Evolutionary conservation across 2,797 vertebrate species (phyloP).

Genomic region (Trachurus trachurus): DNA sequence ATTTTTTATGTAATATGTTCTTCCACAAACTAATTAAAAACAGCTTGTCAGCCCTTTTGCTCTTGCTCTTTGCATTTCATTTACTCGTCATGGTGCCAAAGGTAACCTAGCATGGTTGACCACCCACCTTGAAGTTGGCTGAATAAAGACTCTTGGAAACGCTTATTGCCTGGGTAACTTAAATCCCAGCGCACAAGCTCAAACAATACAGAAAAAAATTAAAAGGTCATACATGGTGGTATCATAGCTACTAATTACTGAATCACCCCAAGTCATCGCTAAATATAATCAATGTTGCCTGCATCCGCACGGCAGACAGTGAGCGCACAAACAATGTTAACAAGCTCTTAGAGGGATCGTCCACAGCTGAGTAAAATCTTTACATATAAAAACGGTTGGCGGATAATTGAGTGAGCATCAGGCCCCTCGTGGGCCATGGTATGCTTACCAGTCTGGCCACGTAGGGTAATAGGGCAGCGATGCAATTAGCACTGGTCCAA

Average conservation of each 20-base stretch:
- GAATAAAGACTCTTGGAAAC: neutral
- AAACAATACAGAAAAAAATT: slow-evolving; percentile 30
- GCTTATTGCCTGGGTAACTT: slow-evolving; percentile 9
- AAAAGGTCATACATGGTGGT: slow-evolving; percentile 48
- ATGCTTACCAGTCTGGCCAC: slow-evolving; percentile 64
- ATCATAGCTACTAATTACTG: slow-evolving; percentile 50
- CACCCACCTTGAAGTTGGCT: neutral
- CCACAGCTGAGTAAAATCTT: slow-evolving; percentile 61
- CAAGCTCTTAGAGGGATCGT: slow-evolving; percentile 51
- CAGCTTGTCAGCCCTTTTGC: no score
- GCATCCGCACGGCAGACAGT: slow-evolving; percentile 30
- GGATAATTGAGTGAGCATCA: slow-evolving; percentile 52
- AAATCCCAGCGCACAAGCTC: neutral
- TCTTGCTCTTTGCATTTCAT: slow-evolving; percentile 3
- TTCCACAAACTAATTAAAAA: neutral
- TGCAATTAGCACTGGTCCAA: slow-evolving; percentile 65
- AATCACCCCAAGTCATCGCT: slow-evolving; percentile 40
- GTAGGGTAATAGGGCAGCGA: slow-evolving; percentile 52
- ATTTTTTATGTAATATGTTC: neutral
- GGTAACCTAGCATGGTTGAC: neutral
- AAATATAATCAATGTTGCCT: slow-evolving; percentile 49
- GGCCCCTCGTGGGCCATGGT: slow-evolving; percentile 54
- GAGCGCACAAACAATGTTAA: slow-evolving; percentile 59
- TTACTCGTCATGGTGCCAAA: neutral
- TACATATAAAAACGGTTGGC: slow-evolving; percentile 64